Base-by-base conservation (phyloP, 2,113 vertebrate genomes). In the Arenaria interpres region DNA sequence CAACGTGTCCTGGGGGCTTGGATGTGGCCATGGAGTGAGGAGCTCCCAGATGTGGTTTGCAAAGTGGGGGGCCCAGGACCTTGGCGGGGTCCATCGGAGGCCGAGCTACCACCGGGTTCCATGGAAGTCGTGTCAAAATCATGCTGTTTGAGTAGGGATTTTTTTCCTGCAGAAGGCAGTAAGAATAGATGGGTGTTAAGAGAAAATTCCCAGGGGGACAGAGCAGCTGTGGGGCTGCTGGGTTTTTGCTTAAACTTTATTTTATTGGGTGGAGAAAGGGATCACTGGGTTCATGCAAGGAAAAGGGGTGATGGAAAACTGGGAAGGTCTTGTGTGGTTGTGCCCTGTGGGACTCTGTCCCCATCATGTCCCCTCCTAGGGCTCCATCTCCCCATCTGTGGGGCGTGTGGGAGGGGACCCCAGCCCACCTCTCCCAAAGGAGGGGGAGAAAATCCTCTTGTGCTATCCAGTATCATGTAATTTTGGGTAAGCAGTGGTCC, bases 1-100 rank as follows among this genome's bases (percentile, higher is more conserved):
- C 45, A 73, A n/a, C 0, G 4, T 7, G 10, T 30, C 35, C 62
- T 0, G 0, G 43, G 33, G 12, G 24, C 35, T 83, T 57, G 28
- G 79, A 20, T 1, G 4, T 2, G 10, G 57, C 35, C 18, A 13
- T 0, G 6, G 39, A 12, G 8, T 39, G 71, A 27, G 54, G 39
- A 78, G 16, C 12, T 4, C n/a, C 12, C 12, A 6, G 8, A 23
- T 10, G 14, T n/a, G 57, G 39, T 46, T 41, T 73, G 63, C 3
- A 33, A 35, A 89, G 41, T 3, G 3, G 7, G 56, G 35, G 48
- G 4, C 3, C 10, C 45, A 27, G 76, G 43, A 25, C 2, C 22
- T 19, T 45, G 13, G 15, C 5, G 19, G 43, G 13, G 22, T 8
- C 22, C 28, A 12, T 15, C 5, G 3, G 63, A 76, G 54, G 23